Evolutionary conservation across 1,140 invertebrate species (phyloP).

Genomic region (Ips typographus): DNA sequence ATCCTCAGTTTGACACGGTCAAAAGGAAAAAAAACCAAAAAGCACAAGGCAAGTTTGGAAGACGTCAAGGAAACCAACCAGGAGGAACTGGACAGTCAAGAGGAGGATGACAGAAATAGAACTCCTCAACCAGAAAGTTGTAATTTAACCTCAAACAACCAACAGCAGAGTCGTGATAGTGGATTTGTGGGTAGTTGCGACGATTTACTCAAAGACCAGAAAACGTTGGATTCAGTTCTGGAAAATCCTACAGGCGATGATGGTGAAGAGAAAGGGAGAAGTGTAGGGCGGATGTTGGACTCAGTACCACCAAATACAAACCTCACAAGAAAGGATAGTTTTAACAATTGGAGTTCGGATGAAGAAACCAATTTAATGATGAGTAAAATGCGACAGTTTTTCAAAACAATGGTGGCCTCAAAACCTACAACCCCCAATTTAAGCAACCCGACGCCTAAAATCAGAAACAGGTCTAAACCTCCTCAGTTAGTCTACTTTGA

Average conservation of each 20-base stretch:
- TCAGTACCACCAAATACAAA: conserved; percentile 55
- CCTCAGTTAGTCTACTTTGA: conserved; percentile 85
- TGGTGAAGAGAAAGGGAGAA: background rate
- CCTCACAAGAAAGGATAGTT: conserved; percentile 80
- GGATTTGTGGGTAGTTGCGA: conserved; percentile 87
- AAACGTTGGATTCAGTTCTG: background rate
- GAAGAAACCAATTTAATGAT: conserved; percentile 93
- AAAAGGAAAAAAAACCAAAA: conserved; percentile 78
- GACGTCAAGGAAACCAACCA: conserved; percentile 60
- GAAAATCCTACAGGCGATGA: background rate
- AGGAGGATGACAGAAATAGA: conserved; percentile 60
- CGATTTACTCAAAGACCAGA: conserved; percentile 70
- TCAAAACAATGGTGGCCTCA: conserved; percentile 79
- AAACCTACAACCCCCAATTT: conserved; percentile 57
- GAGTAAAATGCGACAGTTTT: conserved; percentile 89
- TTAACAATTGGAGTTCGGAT: conserved; percentile 91
- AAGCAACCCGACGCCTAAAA: conserved; percentile 57
- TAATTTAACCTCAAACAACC: conserved; percentile 57
- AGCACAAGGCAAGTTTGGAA: conserved; percentile 55
- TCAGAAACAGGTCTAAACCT: conserved; percentile 66
- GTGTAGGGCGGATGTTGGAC: conserved; percentile 18
- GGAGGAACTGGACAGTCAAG: conserved; percentile 52
- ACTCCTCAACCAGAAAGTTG: conserved; percentile 64
- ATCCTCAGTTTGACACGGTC: conserved; percentile 77
- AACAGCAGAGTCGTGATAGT: conserved; percentile 81